Conservation (phyloP, 2,888 invertebrate species). For the Eutolmus rufibarbis region DNA sequence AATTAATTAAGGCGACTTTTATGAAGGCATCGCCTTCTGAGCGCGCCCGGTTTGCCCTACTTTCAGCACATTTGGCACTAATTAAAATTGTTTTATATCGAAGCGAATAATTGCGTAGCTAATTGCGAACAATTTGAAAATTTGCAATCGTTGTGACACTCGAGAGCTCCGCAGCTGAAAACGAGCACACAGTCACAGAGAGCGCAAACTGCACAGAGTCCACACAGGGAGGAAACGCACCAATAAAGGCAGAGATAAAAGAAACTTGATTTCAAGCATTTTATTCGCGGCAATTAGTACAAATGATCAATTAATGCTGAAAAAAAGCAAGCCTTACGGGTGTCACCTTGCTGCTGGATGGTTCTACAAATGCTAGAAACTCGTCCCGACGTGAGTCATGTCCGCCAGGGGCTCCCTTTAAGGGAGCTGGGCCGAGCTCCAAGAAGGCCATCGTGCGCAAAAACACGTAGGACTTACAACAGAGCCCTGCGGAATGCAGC, state of each 20-base stretch:
- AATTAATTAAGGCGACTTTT: conserved; percentile 37
- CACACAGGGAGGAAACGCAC: not conserved
- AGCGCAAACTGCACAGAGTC: not conserved
- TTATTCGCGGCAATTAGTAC: conserved; percentile 41
- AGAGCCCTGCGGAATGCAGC: not conserved
- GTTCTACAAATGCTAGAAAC: conserved; percentile 28
- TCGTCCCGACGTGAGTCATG: conserved; percentile 12
- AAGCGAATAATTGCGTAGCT: conserved; percentile 51
- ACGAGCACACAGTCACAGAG: not conserved
- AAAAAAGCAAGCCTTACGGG: conserved; percentile 19
- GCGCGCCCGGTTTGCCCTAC: conserved; percentile 45
- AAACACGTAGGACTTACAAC: not conserved
- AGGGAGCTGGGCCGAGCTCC: not conserved
- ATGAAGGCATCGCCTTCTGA: conserved; percentile 16
- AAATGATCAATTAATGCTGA: conserved; percentile 41
- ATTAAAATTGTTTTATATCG: conserved; percentile 51
- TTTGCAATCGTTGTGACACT: conserved; percentile 29
- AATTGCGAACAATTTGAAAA: conserved; percentile 43
- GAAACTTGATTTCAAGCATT: conserved; percentile 41
- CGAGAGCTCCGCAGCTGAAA: not conserved
- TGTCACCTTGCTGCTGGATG: conserved; percentile 30
- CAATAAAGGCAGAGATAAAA: conserved; percentile 28
- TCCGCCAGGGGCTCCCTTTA: not conserved
- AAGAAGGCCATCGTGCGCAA: conserved; percentile 13
- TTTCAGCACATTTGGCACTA: conserved; percentile 51